These are phyloP conservation scores for Tenthredo scrophulariae DNA, from an alignment of 2,888 invertebrate species.

Conservation along the genomic window DNA sequence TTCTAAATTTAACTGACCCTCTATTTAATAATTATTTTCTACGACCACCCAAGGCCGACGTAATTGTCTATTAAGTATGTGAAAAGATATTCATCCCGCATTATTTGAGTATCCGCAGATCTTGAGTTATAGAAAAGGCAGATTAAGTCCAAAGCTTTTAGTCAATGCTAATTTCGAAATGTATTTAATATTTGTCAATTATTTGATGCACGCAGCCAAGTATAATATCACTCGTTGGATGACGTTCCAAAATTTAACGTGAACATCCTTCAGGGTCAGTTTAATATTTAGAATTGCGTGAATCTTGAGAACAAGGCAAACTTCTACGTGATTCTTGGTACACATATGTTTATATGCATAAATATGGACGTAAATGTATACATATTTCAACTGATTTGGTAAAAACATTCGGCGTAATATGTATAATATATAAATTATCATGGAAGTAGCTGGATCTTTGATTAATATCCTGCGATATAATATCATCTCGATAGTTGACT, in stretches of 20 bases:
- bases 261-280: conserved; percentile 36
- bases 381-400: not conserved
- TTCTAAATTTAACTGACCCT: conserved; percentile 18
- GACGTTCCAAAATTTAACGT: conserved; percentile 1
- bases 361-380: no score
- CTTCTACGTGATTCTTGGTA: not conserved
- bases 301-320: not conserved
- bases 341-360: not conserved
- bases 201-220: not conserved
- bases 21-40: not conserved
- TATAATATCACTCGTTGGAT: not conserved
- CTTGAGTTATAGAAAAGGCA: not conserved
- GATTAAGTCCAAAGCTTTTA: not conserved
- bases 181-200: not conserved
- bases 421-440: not conserved
- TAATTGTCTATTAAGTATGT: not conserved
- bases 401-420: not conserved
- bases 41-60: not conserved
- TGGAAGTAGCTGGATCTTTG: not conserved
- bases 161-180: not conserved
- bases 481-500: not conserved
- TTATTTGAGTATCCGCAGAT: not conserved
- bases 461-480: not conserved
- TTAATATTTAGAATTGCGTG: conserved; percentile 1
- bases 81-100: not conserved